Conservation (phyloP, 2,113 vertebrate species). For the Grammomys dolichurus region DNA sequence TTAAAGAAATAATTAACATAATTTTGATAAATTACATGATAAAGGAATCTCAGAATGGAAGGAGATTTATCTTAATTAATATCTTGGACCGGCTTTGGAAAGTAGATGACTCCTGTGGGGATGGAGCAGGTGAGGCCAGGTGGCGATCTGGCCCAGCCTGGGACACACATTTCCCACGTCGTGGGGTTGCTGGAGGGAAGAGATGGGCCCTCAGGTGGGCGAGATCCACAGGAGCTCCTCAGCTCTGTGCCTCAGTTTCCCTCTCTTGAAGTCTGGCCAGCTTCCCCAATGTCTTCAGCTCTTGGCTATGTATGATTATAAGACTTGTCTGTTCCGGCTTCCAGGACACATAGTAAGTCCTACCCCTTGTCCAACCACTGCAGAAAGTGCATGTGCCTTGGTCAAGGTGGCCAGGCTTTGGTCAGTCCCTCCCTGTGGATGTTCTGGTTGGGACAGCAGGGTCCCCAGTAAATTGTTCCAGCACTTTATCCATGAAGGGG, state of each 20-base stretch:
- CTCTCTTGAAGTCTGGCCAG: background rate
- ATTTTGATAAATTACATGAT: slow-evolving; percentile 99
- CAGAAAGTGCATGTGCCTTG: background rate
- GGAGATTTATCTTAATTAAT: slow-evolving; percentile 99
- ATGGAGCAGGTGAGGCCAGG: slow-evolving; percentile 83
- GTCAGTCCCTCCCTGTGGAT: background rate
- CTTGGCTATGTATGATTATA: background rate
- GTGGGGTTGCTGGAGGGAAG: accelerated
- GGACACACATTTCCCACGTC: slow-evolving; percentile 67
- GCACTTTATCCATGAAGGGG: background rate
- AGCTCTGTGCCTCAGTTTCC: background rate
- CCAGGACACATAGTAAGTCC: background rate
- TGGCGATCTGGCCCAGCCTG: slow-evolving; percentile 77
- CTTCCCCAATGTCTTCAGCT: background rate
- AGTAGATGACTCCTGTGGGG: slow-evolving; percentile 95
- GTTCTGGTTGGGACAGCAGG: background rate
- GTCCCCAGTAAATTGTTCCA: background rate
- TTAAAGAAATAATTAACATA: slow-evolving; percentile 99
- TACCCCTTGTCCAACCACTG: background rate
- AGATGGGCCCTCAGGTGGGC: background rate
- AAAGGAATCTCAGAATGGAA: slow-evolving; percentile 99
- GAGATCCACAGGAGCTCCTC: accelerated
- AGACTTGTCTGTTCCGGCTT: background rate
- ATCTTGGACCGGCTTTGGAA: slow-evolving; percentile 98
- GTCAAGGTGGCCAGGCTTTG: background rate